Evolutionary conservation across 2,888 invertebrate species (phyloP).

Genomic region (Morinoia aosen): DNA sequence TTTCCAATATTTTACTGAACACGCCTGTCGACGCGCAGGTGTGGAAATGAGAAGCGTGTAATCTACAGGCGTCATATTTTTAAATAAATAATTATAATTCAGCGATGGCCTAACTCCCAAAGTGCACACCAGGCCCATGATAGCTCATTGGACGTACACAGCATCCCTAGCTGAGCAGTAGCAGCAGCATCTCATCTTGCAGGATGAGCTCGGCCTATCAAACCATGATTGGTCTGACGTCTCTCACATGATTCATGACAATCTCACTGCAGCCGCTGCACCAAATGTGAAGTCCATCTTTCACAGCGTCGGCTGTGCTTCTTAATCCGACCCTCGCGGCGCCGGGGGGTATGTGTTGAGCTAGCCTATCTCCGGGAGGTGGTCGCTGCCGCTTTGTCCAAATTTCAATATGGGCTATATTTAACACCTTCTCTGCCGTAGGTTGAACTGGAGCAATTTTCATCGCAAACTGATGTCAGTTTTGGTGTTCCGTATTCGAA

Average conservation of each 20-base stretch:
- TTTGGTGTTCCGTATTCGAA: too few relatives aligned
- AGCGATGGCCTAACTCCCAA: background rate
- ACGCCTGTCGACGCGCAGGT: background rate
- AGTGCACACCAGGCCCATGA: background rate
- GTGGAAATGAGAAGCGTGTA: background rate
- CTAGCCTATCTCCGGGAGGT: background rate
- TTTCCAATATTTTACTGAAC: background rate
- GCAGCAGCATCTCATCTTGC: background rate
- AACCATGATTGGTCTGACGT: background rate
- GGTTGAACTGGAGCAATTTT: too few relatives aligned
- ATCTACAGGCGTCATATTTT: background rate
- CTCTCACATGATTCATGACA: background rate
- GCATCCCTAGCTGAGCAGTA: background rate
- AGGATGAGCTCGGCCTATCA: background rate
- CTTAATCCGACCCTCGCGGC: background rate
- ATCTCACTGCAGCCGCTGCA: background rate
- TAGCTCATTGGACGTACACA: background rate
- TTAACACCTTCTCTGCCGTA: too few relatives aligned
- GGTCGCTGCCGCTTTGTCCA: background rate
- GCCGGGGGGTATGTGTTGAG: background rate
- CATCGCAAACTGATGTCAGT: too few relatives aligned
- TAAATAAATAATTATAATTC: background rate
- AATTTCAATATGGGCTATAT: background rate
- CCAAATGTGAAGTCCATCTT: conserved; percentile 2
- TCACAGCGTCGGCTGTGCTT: background rate